Conservation (phyloP, 2,888 invertebrate genomes). For the Aethes cnicana region DNA sequence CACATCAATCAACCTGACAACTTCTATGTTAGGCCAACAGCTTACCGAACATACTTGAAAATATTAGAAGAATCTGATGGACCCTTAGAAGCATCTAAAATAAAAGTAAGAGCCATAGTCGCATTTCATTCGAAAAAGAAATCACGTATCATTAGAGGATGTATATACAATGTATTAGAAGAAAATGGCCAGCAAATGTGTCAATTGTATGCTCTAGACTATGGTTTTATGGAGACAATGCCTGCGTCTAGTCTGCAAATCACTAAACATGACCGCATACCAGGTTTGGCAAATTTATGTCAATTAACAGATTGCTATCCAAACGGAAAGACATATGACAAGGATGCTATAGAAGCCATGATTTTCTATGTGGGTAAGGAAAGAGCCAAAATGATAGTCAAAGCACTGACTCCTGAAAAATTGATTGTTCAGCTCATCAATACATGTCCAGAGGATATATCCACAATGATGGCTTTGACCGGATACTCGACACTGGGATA, state of each 20-base stretch:
- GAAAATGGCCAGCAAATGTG: constrained; percentile 18
- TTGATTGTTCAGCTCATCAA: constrained; percentile 41
- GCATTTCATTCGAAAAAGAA: constrained; percentile 34
- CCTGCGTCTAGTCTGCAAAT: constrained; percentile 27
- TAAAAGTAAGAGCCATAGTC: constrained; percentile 19
- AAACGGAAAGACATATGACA: constrained; percentile 30
- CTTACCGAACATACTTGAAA: constrained; percentile 34
- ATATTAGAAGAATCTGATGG: constrained; percentile 24
- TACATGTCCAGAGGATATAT: constrained; percentile 43
- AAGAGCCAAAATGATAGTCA: constrained; percentile 37
- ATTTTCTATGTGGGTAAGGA: constrained; percentile 40
- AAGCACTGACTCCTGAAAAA: constrained; percentile 32
- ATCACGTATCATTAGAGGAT: constrained; percentile 33
- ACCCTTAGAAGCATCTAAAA: not conserved
- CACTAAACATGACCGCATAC: constrained; percentile 32
- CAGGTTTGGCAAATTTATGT: constrained; percentile 40
- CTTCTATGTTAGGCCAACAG: constrained; percentile 39
- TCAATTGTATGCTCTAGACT: constrained; percentile 43
- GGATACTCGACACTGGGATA: constrained; percentile 38
- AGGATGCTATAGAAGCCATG: constrained; percentile 39
- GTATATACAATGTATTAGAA: constrained; percentile 29
- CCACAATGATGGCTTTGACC: constrained; percentile 41
- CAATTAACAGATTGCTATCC: constrained; percentile 43
- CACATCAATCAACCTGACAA: constrained; percentile 40
- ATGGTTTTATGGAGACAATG: constrained; percentile 41